Conservation (phyloP, 2,113 vertebrate species). For the Echinops telfairi region DNA sequence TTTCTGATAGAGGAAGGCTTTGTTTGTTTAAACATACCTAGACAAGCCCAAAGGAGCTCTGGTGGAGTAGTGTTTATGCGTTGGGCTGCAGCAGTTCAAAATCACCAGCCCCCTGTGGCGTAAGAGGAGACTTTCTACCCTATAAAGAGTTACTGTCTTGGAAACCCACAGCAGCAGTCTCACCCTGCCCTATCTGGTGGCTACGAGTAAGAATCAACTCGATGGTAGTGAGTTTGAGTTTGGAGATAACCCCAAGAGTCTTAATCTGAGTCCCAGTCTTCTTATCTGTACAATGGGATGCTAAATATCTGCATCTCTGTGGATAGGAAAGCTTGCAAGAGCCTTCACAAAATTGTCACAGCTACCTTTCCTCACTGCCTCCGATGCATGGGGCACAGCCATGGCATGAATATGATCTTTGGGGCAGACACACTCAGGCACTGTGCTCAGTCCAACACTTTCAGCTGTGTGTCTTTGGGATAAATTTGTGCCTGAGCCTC, state of each 20-base stretch:
- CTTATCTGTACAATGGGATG: background rate
- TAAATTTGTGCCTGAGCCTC: background rate
- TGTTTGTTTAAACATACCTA: background rate
- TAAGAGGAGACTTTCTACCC: no score
- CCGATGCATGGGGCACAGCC: accelerated
- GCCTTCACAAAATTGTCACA: background rate
- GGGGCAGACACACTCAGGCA: background rate
- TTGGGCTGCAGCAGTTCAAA: no score
- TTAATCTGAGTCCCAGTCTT: background rate
- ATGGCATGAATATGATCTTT: background rate
- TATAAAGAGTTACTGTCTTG: no score
- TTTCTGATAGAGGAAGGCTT: background rate
- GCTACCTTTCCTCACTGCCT: background rate
- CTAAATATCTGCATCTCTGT: background rate
- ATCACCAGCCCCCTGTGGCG: no score
- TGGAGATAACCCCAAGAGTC: background rate
- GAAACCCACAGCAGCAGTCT: no score
- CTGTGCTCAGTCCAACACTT: background rate
- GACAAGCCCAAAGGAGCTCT: background rate
- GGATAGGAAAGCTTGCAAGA: background rate
- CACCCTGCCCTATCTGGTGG: no score
- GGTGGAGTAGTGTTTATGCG: no score
- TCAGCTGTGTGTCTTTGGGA: background rate
- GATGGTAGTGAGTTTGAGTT: no score
- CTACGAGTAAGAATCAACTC: no score